Evolutionary conservation across 2,797 vertebrate genomes (phyloP).

Genomic region (Myripristis jacobus): DNA sequence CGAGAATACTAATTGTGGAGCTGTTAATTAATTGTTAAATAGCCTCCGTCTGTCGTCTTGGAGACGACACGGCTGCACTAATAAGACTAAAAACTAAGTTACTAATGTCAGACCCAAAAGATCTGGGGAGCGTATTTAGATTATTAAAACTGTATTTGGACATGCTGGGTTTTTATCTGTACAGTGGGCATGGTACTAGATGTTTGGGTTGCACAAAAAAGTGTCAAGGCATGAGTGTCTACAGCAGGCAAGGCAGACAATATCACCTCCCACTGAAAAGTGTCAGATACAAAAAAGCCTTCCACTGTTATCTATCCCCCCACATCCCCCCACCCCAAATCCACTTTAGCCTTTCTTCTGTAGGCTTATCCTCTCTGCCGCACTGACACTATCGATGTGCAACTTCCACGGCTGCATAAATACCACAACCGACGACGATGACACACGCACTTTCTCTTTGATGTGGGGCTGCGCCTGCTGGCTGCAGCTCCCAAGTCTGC

Average conservation of each 20-base stretch:
- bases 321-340: conserved; percentile 57
- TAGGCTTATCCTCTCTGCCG: conserved; percentile 73
- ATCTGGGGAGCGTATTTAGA: conserved; percentile 38
- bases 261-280: conserved; percentile 52
- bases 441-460: conserved; percentile 72
- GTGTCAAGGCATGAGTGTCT: conserved; percentile 12
- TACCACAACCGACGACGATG: conserved; percentile 70
- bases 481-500: conserved; percentile 61
- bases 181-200: conserved; percentile 34
- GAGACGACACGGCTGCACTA: conserved; percentile 42
- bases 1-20: conserved; percentile 61
- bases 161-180: conserved; percentile 33
- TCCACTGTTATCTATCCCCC: conserved; percentile 72
- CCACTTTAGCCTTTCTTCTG: conserved; percentile 69
- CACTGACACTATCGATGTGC: conserved; percentile 75
- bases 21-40: conserved; percentile 71
- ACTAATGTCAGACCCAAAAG: conserved; percentile 53
- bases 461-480: conserved; percentile 61
- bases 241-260: conserved; percentile 30
- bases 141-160: not conserved
- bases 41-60: conserved; percentile 53
- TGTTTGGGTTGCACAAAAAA: conserved; percentile 51
- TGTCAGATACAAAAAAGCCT: conserved; percentile 53
- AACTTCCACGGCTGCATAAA: conserved; percentile 79
- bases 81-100: conserved; percentile 53